A percentile compares a stretch with the other conserved stretches of the same genome.
Conservation (phyloP, 1,140 invertebrate species). For the Lanistes nyassanus region DNA sequence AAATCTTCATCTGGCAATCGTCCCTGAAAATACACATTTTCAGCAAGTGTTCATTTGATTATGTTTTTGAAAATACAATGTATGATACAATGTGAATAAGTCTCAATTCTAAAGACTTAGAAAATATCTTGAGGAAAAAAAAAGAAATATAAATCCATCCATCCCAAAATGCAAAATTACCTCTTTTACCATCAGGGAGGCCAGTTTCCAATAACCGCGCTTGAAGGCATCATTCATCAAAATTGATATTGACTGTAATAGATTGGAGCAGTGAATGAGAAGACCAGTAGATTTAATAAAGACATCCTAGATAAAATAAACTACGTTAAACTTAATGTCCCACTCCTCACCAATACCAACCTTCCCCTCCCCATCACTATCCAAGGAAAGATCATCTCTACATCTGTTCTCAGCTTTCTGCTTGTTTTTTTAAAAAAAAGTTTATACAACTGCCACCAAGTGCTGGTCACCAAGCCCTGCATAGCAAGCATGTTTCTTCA, state of each 20-base stretch:
- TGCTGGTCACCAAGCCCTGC: not conserved
- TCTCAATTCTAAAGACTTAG: not conserved
- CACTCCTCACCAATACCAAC: too few species aligned
- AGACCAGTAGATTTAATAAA: not conserved
- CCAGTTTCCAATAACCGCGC: constrained; percentile 72
- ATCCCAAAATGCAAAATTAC: constrained; percentile 32
- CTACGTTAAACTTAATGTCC: not conserved
- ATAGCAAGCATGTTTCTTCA: too few species aligned
- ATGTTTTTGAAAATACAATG: not conserved
- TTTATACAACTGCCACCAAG: too few species aligned
- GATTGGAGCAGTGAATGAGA: constrained; percentile 1
- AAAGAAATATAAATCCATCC: not conserved
- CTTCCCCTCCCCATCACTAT: too few species aligned
- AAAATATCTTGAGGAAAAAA: not conserved
- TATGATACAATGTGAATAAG: not conserved
- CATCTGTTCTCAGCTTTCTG: too few species aligned
- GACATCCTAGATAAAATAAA: not conserved
- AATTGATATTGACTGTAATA: constrained; percentile 70
- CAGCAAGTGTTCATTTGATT: not conserved
- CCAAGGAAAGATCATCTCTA: too few species aligned
- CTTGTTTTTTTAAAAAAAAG: too few species aligned
- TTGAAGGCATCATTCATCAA: constrained; percentile 73
- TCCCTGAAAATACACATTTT: constrained; percentile 63
- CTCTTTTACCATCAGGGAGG: constrained; percentile 71
- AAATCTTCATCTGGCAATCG: constrained; percentile 75